Percentiles rank a stretch among this genome's conserved stretches.
These are phyloP conservation scores for Drosophila novamexicana DNA, from an alignment of 1,140 invertebrate species.

Conservation along the genomic window DNA sequence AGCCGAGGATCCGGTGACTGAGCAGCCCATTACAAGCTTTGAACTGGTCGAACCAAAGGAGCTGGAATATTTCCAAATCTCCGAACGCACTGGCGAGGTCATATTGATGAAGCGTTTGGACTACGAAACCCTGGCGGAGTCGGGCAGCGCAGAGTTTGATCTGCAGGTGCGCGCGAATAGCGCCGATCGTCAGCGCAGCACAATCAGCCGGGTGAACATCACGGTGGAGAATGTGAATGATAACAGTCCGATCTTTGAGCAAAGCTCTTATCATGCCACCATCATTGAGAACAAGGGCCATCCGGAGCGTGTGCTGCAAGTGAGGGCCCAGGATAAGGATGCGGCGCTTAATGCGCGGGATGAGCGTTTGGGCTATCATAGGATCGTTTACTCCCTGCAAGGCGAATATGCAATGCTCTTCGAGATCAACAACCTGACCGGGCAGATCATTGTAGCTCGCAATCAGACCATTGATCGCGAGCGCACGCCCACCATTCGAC, in stretches of 20 bases:
- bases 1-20: conserved; percentile 90
- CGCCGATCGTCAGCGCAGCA: conserved; percentile 88
- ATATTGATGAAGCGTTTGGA: conserved; percentile 90
- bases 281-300: conserved; percentile 89
- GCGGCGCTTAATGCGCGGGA: conserved; percentile 87
- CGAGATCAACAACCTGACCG: conserved; percentile 88
- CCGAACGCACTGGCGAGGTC: conserved; percentile 89
- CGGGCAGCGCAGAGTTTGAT: conserved; percentile 87
- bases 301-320: conserved; percentile 88
- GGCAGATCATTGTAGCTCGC: conserved; percentile 88
- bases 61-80: conserved; percentile 85
- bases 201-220: conserved; percentile 89
- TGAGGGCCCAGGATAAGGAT: conserved; percentile 90
- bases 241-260: conserved; percentile 90
- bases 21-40: conserved; percentile 87
- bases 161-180: conserved; percentile 90
- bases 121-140: conserved; percentile 87
- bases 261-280: conserved; percentile 89
- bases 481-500: conserved; percentile 88
- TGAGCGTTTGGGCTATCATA: conserved; percentile 87
- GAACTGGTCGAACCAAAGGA: conserved; percentile 84
- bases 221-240: conserved; percentile 92
- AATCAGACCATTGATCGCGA: conserved; percentile 91
- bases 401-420: conserved; percentile 91
- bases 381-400: conserved; percentile 88